phyloP scores from a whole-genome alignment of 1,140 invertebrate species.

The Drosophila gunungcola region DNA sequence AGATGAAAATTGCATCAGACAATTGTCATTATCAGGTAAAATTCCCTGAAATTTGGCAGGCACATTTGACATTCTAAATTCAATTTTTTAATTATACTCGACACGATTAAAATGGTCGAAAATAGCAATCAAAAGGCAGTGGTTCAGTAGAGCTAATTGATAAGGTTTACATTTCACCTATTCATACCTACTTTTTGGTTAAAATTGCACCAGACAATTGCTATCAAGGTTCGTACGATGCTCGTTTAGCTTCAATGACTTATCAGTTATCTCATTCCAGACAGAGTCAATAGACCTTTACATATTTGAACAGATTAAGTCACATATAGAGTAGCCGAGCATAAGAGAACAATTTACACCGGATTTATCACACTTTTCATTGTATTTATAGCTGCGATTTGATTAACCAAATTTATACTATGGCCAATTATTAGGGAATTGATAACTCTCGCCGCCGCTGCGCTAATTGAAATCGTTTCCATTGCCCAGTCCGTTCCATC shows the following conservation, averaged over 20 bases:
- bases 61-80: not conserved
- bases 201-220: slow-evolving; percentile 31
- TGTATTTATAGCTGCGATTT: slow-evolving; percentile 25
- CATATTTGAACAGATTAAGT: slow-evolving; percentile 28
- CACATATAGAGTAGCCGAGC: not conserved
- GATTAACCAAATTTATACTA: slow-evolving; percentile 32
- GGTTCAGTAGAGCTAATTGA: slow-evolving; percentile 1
- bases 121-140: too few relatives aligned
- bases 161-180: not conserved
- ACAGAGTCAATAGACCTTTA: slow-evolving; percentile 78
- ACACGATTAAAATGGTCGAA: too few relatives aligned
- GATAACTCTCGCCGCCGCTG: slow-evolving; percentile 22
- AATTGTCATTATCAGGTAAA: not conserved
- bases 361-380: slow-evolving; percentile 10
- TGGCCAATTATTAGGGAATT: slow-evolving; percentile 32
- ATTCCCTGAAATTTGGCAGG: not conserved
- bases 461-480: slow-evolving; percentile 38
- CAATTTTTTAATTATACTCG: not conserved
- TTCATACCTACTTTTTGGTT: slow-evolving; percentile 11
- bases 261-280: slow-evolving; percentile 60
- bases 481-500: slow-evolving; percentile 23
- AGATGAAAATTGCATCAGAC: slow-evolving; percentile 8
- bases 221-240: slow-evolving; percentile 42
- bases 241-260: slow-evolving; percentile 53
- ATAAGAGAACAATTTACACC: not conserved